phyloP scores from a whole-genome alignment of 1,140 invertebrate species.

The Drosophila insularis region DNA sequence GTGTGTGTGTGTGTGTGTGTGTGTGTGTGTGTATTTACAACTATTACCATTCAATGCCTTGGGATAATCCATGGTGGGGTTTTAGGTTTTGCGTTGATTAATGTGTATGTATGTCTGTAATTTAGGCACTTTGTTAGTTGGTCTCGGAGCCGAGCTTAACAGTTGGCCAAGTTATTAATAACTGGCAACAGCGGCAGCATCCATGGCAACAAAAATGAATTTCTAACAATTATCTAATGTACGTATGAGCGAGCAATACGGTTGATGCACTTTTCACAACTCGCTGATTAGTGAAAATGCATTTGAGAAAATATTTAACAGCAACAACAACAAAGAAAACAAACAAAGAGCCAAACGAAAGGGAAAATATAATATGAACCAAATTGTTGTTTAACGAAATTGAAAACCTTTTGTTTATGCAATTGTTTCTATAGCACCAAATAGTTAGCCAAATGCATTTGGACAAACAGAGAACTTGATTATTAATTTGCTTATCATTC shows the following conservation, averaged over 20 bases:
- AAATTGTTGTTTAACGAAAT: conserved; percentile 26
- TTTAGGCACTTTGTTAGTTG: conserved; percentile 1
- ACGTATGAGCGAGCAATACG: conserved; percentile 71
- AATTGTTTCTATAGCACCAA: conserved; percentile 49
- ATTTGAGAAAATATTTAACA: conserved; percentile 42
- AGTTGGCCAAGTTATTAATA: conserved; percentile 59
- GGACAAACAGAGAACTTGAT: conserved; percentile 20
- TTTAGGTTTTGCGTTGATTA: not conserved
- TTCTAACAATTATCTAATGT: conserved; percentile 78
- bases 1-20: conserved; percentile 2
- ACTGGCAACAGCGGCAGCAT: conserved; percentile 33
- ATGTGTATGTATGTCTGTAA: no score
- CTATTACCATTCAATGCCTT: conserved; percentile 64
- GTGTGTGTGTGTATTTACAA: conserved; percentile 22
- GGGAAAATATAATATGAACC: conserved; percentile 37
- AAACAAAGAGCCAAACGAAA: conserved; percentile 25
- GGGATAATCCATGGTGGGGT: conserved; percentile 65
- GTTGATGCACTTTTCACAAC: conserved; percentile 81
- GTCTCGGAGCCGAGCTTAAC: conserved; percentile 22
- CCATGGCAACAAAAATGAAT: conserved; percentile 42
- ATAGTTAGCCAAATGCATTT: conserved; percentile 44
- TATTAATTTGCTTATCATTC: conserved; percentile 1
- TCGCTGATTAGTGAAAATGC: conserved; percentile 78
- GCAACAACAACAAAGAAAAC: conserved; percentile 3
- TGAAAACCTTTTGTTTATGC: conserved; percentile 47